These are phyloP conservation scores for Carcina quercana DNA, from an alignment of 2,888 invertebrate genomes.

Conservation along the genomic window DNA sequence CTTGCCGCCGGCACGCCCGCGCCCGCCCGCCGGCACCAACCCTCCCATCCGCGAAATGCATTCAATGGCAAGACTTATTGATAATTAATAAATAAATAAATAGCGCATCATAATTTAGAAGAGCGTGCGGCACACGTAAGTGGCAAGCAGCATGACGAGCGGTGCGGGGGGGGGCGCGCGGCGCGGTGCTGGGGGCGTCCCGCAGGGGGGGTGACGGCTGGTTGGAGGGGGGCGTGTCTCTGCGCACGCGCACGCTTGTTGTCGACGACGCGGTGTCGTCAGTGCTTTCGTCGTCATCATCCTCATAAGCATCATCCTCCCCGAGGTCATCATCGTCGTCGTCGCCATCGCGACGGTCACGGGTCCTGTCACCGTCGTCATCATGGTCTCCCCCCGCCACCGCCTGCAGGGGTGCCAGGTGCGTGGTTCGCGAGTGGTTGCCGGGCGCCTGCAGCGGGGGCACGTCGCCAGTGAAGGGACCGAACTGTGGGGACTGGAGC, in stretches of 20 bases:
- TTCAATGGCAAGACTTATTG: conserved; percentile 63
- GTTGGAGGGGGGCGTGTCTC: no score
- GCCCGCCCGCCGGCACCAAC: conserved; percentile 18
- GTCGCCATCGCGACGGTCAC: conserved; percentile 23
- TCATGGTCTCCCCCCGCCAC: conserved; percentile 20
- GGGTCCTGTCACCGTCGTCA: conserved; percentile 26
- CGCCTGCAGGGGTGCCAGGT: conserved; percentile 49
- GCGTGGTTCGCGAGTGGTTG: conserved; percentile 39
- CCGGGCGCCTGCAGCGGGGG: conserved; percentile 50
- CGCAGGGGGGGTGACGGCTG: neutral
- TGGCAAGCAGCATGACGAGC: conserved; percentile 5
- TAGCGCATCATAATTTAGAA: conserved; percentile 35
- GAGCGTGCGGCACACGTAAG: conserved; percentile 32
- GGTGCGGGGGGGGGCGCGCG: conserved; percentile 12
- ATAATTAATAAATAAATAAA: conserved; percentile 61
- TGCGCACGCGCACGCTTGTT: no score
- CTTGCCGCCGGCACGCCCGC: no score
- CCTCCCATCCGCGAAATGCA: conserved; percentile 42
- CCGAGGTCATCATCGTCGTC: conserved; percentile 7
- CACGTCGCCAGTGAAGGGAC: conserved; percentile 82
- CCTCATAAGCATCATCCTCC: neutral
- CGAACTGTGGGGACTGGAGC: conserved; percentile 82
- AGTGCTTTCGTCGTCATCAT: neutral
- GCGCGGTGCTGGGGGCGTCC: conserved; percentile 20
- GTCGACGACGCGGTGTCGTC: neutral